phyloP scores from a whole-genome alignment of 2,888 invertebrate genomes.

The Synergus gifuensis region DNA sequence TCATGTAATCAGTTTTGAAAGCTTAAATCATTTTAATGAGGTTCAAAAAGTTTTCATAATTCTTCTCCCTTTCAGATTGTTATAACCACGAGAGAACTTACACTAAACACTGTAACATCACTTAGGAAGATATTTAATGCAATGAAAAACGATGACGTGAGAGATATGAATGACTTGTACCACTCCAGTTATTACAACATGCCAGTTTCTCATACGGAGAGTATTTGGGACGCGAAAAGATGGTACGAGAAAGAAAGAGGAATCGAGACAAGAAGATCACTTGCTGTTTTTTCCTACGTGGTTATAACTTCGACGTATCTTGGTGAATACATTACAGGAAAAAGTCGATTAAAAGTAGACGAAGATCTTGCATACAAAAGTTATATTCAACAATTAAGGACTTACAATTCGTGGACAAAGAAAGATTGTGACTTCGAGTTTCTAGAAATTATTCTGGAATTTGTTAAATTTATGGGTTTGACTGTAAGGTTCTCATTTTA shows the following conservation, averaged over 20 bases:
- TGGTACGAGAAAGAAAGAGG: constrained; percentile 74
- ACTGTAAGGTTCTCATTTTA: constrained; percentile 62
- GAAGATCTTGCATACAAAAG: constrained; percentile 62
- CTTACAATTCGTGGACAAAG: constrained; percentile 67
- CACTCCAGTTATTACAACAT: constrained; percentile 70
- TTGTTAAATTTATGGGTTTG: constrained; percentile 66
- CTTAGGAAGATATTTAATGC: constrained; percentile 70
- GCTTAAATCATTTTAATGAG: not conserved
- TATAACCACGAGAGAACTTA: constrained; percentile 69
- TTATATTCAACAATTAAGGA: constrained; percentile 69
- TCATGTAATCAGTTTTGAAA: too few species aligned
- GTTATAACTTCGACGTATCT: constrained; percentile 68
- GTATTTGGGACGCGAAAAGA: constrained; percentile 66
- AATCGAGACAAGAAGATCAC: constrained; percentile 70
- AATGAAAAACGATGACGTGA: constrained; percentile 74
- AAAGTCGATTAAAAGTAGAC: constrained; percentile 57
- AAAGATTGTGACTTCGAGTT: constrained; percentile 68
- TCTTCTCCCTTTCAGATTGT: constrained; percentile 62
- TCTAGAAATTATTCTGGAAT: constrained; percentile 69
- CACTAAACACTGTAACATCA: constrained; percentile 68
- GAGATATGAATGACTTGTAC: constrained; percentile 75
- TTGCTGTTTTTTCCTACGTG: constrained; percentile 67
- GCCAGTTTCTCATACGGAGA: constrained; percentile 61
- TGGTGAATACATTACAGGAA: constrained; percentile 70
- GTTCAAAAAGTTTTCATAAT: not conserved